Evolutionary conservation across 2,888 invertebrate species (phyloP).

Genomic region (Hypomecis atomaria): DNA sequence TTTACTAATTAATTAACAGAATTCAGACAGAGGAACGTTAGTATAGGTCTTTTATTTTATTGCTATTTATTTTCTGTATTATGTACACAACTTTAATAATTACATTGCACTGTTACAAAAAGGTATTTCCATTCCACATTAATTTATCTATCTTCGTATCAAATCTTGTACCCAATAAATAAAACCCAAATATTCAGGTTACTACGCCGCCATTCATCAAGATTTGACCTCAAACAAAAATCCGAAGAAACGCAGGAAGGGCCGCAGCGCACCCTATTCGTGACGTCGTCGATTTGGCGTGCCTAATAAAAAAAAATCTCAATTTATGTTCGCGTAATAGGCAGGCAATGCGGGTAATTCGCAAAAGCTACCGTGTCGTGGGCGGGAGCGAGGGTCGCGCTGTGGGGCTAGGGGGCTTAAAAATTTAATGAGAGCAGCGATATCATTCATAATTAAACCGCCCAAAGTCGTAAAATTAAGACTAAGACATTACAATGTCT

Average conservation of each 20-base stretch:
- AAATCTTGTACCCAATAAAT: neutral
- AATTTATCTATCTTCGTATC: neutral
- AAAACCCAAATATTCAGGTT: constrained; percentile 7
- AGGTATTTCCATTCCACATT: neutral
- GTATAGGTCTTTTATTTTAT: too few species aligned
- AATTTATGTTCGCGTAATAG: constrained; percentile 72
- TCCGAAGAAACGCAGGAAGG: constrained; percentile 25
- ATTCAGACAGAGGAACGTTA: neutral
- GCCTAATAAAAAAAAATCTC: constrained; percentile 67
- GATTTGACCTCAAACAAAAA: constrained; percentile 15
- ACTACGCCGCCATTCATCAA: constrained; percentile 10
- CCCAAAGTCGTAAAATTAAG: neutral
- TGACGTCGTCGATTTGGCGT: constrained; percentile 70
- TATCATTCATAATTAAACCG: constrained; percentile 6
- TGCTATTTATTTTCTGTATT: too few species aligned
- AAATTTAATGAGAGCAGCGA: constrained; percentile 1
- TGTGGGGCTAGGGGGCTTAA: constrained; percentile 12
- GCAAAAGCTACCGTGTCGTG: constrained; percentile 48
- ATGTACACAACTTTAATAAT: too few species aligned
- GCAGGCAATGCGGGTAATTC: constrained; percentile 66
- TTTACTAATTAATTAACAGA: too few species aligned
- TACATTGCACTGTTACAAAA: neutral
- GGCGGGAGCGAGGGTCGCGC: constrained; percentile 9
- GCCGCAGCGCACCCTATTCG: constrained; percentile 56
- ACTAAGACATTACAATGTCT: too few species aligned